Evolutionary conservation across 2,888 invertebrate species (phyloP).

Genomic region (Stratiomys singularior): DNA sequence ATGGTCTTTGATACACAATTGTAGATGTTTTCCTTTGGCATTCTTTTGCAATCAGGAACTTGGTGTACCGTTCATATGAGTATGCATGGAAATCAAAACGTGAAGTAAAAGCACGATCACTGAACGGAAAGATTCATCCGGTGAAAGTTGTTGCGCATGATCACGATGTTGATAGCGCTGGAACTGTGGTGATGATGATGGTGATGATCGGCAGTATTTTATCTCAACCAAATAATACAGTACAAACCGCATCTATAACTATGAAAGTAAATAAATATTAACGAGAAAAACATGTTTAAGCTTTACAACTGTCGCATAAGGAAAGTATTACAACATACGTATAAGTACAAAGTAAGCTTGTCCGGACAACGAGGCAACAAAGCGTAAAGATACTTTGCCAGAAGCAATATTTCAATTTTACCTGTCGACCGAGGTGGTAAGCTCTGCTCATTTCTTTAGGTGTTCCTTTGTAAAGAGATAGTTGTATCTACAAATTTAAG

Average conservation of each 20-base stretch:
- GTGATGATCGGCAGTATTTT: slow-evolving; percentile 35
- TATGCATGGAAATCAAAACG: background rate
- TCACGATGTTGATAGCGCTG: slow-evolving; percentile 3
- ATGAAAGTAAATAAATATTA: slow-evolving; percentile 35
- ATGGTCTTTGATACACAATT: no score
- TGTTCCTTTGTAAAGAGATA: background rate
- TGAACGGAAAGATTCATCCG: slow-evolving; percentile 45
- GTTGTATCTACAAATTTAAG: slow-evolving; percentile 24
- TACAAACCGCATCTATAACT: background rate
- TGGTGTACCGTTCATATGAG: no score
- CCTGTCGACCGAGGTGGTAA: background rate
- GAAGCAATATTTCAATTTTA: slow-evolving; percentile 30
- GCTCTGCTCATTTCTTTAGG: background rate
- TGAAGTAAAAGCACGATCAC: slow-evolving; percentile 13
- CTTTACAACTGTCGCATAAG: slow-evolving; percentile 12
- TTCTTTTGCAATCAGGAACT: no score
- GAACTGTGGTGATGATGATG: slow-evolving; percentile 1
- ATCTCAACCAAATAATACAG: background rate
- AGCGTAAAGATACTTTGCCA: background rate
- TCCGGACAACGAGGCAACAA: background rate
- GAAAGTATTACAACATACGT: slow-evolving; percentile 10
- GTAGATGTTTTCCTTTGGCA: no score
- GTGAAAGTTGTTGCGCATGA: slow-evolving; percentile 45
- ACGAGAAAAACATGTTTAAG: slow-evolving; percentile 35
- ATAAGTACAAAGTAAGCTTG: background rate